Base-by-base conservation (phyloP, 2,113 vertebrate genomes). In the Raphicerus campestris region DNA sequence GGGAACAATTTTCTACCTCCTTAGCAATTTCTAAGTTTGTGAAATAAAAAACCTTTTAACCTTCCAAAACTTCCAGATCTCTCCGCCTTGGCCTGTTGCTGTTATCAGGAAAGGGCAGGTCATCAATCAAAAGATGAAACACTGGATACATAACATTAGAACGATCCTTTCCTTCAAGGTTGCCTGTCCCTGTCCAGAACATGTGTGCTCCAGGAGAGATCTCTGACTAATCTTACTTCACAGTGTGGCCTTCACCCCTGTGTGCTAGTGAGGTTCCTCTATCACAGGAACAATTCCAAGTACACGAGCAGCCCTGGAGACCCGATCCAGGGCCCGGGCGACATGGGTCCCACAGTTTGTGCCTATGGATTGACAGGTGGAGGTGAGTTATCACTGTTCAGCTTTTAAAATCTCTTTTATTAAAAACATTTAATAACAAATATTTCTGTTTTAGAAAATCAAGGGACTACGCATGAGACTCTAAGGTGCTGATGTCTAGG, bases 51-150 rank as follows among this genome's bases (percentile, higher is more conserved):
- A 56, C 17, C 85, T 56, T 87, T 93, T 55, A 58, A 83, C n/a
- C 80, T 94, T 61, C 73, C n/a, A 86, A 75, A 97, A 39, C 24
- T 92, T 97, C 86, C 94, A 97, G 70, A 87, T 87, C 20, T 30
- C 8, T 89, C 53, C 96, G 92, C 39, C n/a, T 75, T 88, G 88
- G 45, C 58, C 56, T 94, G 30, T 7, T 73, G 63, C 78, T 42
- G 35, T 90, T 89, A 47, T 42, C 92, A 56, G 86, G 91, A 97
- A 98, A 92, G 0, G 63, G 24, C 35, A 35, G 73, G 39, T 75
- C 75, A 66, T 10, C 16, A 56, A 93, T 85, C 80, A 77, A 78
- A 66, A 82, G 75, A 16, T 22, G n/a, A 60, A 87, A 63, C 13
- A 4, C 17, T 49, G 49, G 35, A 49, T 55, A 1, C 3, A 19